Evolutionary conservation across 1,140 invertebrate species (phyloP).

Genomic region (Notospermus geniculatus): DNA sequence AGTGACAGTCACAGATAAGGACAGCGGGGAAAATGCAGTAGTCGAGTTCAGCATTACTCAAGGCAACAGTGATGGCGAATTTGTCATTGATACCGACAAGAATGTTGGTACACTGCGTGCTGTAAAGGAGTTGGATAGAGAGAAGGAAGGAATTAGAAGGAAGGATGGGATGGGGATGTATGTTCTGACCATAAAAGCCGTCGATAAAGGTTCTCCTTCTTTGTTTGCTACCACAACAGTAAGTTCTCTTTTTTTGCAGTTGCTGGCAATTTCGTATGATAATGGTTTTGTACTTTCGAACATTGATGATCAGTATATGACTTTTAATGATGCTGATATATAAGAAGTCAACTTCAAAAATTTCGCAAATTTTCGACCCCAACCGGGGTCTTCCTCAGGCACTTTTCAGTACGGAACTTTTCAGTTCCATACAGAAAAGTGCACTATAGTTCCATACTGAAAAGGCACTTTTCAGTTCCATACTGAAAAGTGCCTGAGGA

Average conservation of each 20-base stretch:
- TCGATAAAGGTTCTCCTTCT: not conserved
- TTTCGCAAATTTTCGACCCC: no score
- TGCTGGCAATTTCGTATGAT: no score
- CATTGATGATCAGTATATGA: no score
- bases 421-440: no score
- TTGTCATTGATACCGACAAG: not conserved
- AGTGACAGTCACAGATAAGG: not conserved
- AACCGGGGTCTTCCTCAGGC: no score
- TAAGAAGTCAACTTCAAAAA: no score
- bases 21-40: not conserved
- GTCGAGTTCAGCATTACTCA: not conserved
- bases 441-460: no score
- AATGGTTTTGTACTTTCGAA: no score
- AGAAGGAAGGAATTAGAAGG: not conserved
- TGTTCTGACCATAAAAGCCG: not conserved
- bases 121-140: conserved; percentile 2
- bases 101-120: not conserved
- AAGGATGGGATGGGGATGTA: not conserved
- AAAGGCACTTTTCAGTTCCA: no score
- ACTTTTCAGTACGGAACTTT: no score
- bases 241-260: not conserved
- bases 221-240: conserved; percentile 1
- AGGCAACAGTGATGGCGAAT: conserved; percentile 2
- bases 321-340: no score
- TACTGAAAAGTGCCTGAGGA: no score